These are phyloP conservation scores for Zonitis immaculata DNA, from an alignment of 2,888 invertebrate species.

Conservation along the genomic window DNA sequence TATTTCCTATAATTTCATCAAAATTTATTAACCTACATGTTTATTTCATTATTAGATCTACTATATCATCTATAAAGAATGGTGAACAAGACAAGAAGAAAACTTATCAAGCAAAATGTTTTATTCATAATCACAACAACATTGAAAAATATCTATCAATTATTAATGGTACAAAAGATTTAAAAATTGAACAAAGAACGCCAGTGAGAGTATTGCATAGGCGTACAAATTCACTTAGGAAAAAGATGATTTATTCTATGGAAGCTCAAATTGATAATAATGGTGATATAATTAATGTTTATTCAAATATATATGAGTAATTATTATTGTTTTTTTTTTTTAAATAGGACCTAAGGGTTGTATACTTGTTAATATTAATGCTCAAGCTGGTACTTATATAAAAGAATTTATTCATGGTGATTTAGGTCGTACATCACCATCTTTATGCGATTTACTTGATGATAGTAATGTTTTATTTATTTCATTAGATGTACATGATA, in stretches of 20 bases:
- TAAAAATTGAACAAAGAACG: slow-evolving; percentile 75
- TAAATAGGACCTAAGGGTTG: slow-evolving; percentile 44
- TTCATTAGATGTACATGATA: slow-evolving; percentile 81
- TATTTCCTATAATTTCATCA: no score
- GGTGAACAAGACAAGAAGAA: slow-evolving; percentile 89
- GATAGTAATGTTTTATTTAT: slow-evolving; percentile 77
- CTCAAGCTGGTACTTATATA: slow-evolving; percentile 93
- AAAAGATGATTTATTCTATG: slow-evolving; percentile 62
- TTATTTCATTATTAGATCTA: no score
- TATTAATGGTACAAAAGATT: slow-evolving; percentile 39
- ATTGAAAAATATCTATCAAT: slow-evolving; percentile 53
- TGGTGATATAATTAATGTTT: no score
- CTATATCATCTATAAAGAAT: no score
- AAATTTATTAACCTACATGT: no score
- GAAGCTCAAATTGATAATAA: slow-evolving; percentile 47
- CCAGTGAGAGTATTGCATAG: slow-evolving; percentile 88
- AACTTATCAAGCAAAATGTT: slow-evolving; percentile 77
- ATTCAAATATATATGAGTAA: no score
- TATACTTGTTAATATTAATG: slow-evolving; percentile 57
- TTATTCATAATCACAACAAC: slow-evolving; percentile 42
- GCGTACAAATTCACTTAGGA: slow-evolving; percentile 67
- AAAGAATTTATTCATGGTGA: slow-evolving; percentile 98
- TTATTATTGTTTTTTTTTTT: no score
- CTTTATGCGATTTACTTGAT: slow-evolving; percentile 64
- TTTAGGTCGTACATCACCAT: slow-evolving; percentile 82